Evolutionary conservation across 2,113 vertebrate genomes (phyloP), one percentile per base, ranked within the genome.

Genomic region (Oncorhynchus clarkii): DNA sequence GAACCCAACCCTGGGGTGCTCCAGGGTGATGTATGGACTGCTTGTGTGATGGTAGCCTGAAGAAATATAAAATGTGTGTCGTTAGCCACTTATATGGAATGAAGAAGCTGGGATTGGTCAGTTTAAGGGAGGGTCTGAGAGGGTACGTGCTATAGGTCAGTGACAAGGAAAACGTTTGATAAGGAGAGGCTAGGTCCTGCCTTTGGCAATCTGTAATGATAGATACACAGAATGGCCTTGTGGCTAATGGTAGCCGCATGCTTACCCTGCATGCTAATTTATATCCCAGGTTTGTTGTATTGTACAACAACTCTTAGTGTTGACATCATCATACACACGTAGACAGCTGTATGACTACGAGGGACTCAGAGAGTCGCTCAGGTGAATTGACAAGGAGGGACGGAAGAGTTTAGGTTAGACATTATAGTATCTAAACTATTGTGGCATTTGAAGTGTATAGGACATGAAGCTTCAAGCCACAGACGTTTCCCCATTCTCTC

Each of bases 1-100:
- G 80, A 62, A n/a, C 3, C 70, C 67, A 83, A 84, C 80, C 57
- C 68, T 78, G 78, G 79, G 76, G 48, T 57, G 4, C 16, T n/a
- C 16, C 18, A 54, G 16, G 24, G 49, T 6, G 57, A 24, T 62
- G 68, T 29, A 70, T 18, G 71, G 76, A 86, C 78, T 27, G 73
- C n/a, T 75, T 51, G 59, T 45, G 80, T 67, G 9, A 77, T 71
- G 71, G 64, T 73, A 67, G 74, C 74, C 29, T 68, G 27, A 68
- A 18, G 16, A 31, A 20, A 64, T 71, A 82, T 71, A 82, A 64
- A 78, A 71, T 67, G 62, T 71, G 26, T 62, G 48, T 31, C 22
- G 34, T 68, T 68, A n/a, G 65, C 18, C 65, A 67, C 31, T 68
- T 68, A 72, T 49, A 45, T 45, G 39, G 39, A 45, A 45, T 45